These are phyloP conservation scores for Telmatherina bonti DNA, from an alignment of 2,797 vertebrate genomes.

Conservation along the genomic window DNA sequence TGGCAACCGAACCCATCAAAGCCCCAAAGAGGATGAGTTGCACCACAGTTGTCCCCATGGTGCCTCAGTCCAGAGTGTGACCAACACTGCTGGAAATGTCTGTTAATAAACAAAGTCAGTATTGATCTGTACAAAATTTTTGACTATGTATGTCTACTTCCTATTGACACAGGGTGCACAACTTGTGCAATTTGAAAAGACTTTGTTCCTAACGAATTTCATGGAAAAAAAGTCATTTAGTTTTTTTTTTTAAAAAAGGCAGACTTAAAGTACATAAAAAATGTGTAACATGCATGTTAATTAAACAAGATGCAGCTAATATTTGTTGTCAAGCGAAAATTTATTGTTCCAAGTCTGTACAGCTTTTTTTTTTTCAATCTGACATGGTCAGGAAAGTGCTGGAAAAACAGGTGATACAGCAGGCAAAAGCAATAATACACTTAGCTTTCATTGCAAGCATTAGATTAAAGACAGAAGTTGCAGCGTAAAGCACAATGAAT, in stretches of 20 bases:
- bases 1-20: conserved; percentile 62
- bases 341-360: conserved; percentile 87
- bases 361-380: conserved; percentile 80
- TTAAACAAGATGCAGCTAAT: conserved; percentile 13
- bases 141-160: not conserved
- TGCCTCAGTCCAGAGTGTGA: conserved; percentile 9
- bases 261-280: not conserved
- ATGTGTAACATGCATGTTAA: not conserved
- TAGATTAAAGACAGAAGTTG: conserved; percentile 52
- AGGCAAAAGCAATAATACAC: conserved; percentile 81
- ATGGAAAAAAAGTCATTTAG: no score
- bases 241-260: not conserved
- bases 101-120: not conserved
- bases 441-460: conserved; percentile 76
- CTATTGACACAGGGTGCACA: not conserved
- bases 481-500: conserved; percentile 55
- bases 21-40: conserved; percentile 59
- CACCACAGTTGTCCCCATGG: conserved; percentile 63
- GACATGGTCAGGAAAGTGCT: conserved; percentile 76
- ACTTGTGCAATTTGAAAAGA: not conserved
- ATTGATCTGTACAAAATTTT: not conserved
- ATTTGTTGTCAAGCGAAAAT: conserved; percentile 70
- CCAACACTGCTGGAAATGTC: not conserved
- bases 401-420: conserved; percentile 70
- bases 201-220: not conserved